Conservation (phyloP, 2,888 invertebrate species). For the Oscheius sp. region DNA sequence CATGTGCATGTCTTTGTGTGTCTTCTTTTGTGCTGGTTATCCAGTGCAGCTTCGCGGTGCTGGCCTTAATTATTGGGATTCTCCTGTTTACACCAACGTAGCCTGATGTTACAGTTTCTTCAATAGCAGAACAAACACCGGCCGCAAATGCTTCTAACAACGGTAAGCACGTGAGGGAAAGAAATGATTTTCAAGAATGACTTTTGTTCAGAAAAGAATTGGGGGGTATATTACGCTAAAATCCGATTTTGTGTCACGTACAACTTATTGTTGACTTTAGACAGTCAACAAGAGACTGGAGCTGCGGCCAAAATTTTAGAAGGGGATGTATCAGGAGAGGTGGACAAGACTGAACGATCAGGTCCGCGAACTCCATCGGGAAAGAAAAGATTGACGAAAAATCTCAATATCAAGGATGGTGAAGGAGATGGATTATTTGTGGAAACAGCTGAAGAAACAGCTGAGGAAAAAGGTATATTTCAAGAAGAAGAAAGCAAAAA, state of each 20-base stretch:
- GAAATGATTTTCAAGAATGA: constrained; percentile 16
- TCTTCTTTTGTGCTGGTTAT: constrained; percentile 11
- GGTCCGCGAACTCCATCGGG: constrained; percentile 6
- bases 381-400: constrained; percentile 22
- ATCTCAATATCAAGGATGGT: constrained; percentile 16
- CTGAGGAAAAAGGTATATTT: constrained; percentile 6
- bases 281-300: no score
- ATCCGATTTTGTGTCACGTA: no score
- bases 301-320: no score
- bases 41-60: constrained; percentile 11
- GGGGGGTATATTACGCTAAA: no score
- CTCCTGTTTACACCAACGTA: constrained; percentile 31
- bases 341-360: no score
- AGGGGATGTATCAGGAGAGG: no score
- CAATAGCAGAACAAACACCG: constrained; percentile 30
- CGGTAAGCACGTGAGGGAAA: constrained; percentile 30
- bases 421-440: constrained; percentile 8
- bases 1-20: constrained; percentile 30
- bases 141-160: constrained; percentile 26
- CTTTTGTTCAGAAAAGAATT: constrained; percentile 17
- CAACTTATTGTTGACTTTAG: no score
- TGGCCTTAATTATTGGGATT: constrained; percentile 23
- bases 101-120: constrained; percentile 30
- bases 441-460: constrained; percentile 2
- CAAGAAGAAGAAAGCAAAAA: constrained; percentile 5